Conservation (phyloP, 1,140 invertebrate genomes). For the Arctopsyche grandis region DNA sequence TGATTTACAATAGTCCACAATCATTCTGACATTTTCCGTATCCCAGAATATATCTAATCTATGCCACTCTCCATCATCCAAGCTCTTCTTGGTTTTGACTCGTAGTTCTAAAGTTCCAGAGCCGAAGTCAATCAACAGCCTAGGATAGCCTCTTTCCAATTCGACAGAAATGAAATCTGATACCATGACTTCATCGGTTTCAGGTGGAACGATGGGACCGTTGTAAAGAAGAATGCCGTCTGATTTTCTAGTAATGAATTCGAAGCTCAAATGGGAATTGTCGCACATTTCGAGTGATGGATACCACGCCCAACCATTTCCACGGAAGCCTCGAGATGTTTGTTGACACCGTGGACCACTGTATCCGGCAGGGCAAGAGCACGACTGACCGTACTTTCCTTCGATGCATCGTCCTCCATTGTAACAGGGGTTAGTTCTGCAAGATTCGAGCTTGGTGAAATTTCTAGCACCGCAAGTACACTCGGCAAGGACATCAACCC, state of each 20-base stretch:
- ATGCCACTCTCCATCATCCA: conserved; percentile 97
- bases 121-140: conserved; percentile 93
- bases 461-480: conserved; percentile 93
- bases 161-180: conserved; percentile 95
- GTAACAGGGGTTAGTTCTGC: conserved; percentile 89
- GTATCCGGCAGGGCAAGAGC: conserved; percentile 90
- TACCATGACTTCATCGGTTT: conserved; percentile 87
- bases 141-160: conserved; percentile 88
- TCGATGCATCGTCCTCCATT: conserved; percentile 95
- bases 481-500: conserved; percentile 87
- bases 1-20: conserved; percentile 91
- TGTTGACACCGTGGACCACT: conserved; percentile 96
- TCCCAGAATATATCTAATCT: conserved; percentile 95
- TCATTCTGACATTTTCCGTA: conserved; percentile 89
- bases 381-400: conserved; percentile 85
- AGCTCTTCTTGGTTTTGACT: conserved; percentile 85
- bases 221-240: conserved; percentile 96
- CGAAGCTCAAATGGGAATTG: conserved; percentile 91
- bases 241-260: conserved; percentile 91
- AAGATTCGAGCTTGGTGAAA: conserved; percentile 89
- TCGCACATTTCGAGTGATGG: conserved; percentile 96
- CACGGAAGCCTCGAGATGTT: conserved; percentile 91
- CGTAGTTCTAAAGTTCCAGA: conserved; percentile 90
- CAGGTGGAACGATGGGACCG: conserved; percentile 93
- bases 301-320: conserved; percentile 96